Conservation (phyloP, 2,113 vertebrate genomes). For the Pollachius pollachius region DNA sequence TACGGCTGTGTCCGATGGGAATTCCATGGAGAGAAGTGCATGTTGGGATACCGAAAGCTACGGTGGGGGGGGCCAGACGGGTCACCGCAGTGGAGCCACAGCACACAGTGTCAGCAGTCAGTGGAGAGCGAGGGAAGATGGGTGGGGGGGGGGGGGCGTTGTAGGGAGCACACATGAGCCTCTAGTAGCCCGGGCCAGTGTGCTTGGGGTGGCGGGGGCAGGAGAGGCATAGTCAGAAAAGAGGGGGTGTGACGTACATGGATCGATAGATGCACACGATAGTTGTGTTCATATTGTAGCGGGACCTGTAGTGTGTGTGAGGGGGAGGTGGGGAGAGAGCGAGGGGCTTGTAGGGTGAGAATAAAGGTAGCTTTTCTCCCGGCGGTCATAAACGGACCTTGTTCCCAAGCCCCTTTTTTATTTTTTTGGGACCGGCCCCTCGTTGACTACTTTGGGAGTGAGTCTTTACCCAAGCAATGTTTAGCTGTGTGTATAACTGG, state of each 20-base stretch:
- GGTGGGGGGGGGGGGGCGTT: conserved; percentile 10
- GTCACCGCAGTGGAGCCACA: conserved; percentile 65
- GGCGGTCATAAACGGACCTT: conserved; percentile 57
- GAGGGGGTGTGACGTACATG: not conserved
- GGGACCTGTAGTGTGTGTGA: not conserved
- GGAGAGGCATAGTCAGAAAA: not conserved
- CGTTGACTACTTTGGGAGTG: conserved; percentile 38
- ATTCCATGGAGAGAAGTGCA: conserved; percentile 57
- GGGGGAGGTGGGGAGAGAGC: conserved; percentile 9
- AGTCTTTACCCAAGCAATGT: conserved; percentile 45
- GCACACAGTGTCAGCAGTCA: conserved; percentile 63
- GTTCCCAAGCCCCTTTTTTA: conserved; percentile 42
- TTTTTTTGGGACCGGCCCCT: conserved; percentile 30
- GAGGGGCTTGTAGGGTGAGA: not conserved
- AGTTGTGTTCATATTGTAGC: not conserved
- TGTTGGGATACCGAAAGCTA: conserved; percentile 58
- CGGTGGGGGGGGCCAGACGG: conserved; percentile 49
- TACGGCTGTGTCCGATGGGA: conserved; percentile 50
- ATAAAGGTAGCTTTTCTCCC: conserved; percentile 22
- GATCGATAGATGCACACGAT: not conserved
- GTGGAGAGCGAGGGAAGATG: conserved; percentile 22
- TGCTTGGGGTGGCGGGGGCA: not conserved
- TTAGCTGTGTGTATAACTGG: conserved; percentile 18
- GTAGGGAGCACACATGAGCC: not conserved
- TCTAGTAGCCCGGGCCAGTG: conserved; percentile 3